Base-by-base conservation (phyloP, 2,113 vertebrate species). In the Beaufortia kweichowensis region DNA sequence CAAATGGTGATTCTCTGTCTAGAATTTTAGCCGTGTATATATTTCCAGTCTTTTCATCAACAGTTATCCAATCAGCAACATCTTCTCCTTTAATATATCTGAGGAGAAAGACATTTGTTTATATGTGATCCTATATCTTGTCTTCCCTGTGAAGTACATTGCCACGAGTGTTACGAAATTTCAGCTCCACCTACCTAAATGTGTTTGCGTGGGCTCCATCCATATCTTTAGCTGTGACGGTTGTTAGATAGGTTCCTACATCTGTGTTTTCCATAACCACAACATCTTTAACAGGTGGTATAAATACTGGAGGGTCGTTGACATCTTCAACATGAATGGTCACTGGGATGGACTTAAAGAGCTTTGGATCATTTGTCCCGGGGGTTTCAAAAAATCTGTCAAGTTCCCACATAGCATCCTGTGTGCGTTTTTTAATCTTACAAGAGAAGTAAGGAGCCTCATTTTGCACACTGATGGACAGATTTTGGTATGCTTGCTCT, bases 271-370 rank as follows among this genome's bases (percentile, higher is more conserved):
- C 90, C 6, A 0, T 0, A 56, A 89, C 1, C 0, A 0, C 4
- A 15, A 82, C 63, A 0, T n/a, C 0, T 77, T 80, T 80, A 5
- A 69, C 0, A 0, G 9, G 0, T 3, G 59, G 15, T 0, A 48
- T 46, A 39, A 92, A 91, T 1, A 82, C 6, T 0, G 90, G 89
- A 15, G 88, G 56, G 19, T 91, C 88, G 23, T 91, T 91, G 28
- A 89, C 69, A 35, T 92, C 85, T 26, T 86, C 87, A 15, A 91
- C 85, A 4, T 15, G 0, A 31, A 92, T 77, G 3, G 74, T 84
- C 31, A 89, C 35, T 0, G 5, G 3, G 24, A 73, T 64, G 14
- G 35, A 12, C 3, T 74, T 63, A 11, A 56, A 35, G 9, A 21
- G n/a, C 11, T 64, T 33, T 35, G 26, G 46, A 15, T 14, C 2